Percentiles rank a stretch among this genome's conserved stretches.
These are phyloP conservation scores for Cebidichthys violaceus DNA, from an alignment of 2,113 vertebrate genomes.

Conservation along the genomic window DNA sequence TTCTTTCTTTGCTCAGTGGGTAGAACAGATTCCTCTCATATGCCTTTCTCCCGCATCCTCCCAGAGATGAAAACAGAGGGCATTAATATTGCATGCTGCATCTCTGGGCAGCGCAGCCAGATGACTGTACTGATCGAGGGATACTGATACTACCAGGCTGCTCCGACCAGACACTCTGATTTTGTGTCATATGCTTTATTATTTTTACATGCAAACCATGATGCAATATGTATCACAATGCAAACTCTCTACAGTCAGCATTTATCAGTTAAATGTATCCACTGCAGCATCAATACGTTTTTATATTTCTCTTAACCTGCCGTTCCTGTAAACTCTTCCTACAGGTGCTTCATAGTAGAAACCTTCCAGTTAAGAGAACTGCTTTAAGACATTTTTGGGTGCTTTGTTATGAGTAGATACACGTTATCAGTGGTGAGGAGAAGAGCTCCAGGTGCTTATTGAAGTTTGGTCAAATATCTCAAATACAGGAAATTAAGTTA, in stretches of 20 bases:
- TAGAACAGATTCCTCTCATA: constrained; percentile 1
- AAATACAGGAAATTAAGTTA: background rate
- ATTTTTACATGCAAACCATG: background rate
- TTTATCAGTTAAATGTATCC: background rate
- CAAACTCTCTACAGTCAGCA: background rate
- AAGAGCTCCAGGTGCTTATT: background rate
- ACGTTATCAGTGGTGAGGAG: background rate
- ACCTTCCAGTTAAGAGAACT: background rate
- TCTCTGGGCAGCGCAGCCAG: constrained; percentile 19
- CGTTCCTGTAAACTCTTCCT: constrained; percentile 17
- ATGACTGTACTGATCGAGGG: background rate
- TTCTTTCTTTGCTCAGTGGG: background rate
- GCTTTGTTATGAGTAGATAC: constrained; percentile 2
- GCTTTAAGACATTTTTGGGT: background rate
- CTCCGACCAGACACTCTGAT: background rate
- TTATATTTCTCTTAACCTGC: background rate
- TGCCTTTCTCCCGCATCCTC: background rate
- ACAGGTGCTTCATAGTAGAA: constrained; percentile 27
- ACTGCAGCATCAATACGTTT: background rate
- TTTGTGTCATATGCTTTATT: background rate
- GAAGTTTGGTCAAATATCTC: background rate
- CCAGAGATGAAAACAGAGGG: constrained; percentile 10
- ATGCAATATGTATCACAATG: background rate
- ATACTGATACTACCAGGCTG: background rate
- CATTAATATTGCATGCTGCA: constrained; percentile 62